Evolutionary conservation across 1,140 invertebrate species (phyloP), one percentile per base, ranked within the genome.

Genomic region (Polyergus mexicanus): DNA sequence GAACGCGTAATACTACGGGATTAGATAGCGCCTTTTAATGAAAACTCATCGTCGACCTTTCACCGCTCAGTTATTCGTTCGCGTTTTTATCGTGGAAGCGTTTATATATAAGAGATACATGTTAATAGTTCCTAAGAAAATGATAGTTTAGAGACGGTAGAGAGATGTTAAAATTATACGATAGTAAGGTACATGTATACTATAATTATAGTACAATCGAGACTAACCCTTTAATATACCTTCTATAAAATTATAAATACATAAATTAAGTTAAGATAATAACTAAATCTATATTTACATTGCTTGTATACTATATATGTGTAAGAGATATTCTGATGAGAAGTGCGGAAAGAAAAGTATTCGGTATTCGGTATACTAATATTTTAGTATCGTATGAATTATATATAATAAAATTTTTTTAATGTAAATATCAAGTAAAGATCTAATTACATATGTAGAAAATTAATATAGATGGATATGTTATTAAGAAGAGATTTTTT

Each of bases 1-100:
- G 58, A 77, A 28, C 75, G 41, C 38, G 13, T 32, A 78, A 78
- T 78, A 5, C 44, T 22, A 44, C 63, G 44, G n/a, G 76, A 78
- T 78, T 66, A 78, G n/a, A 66, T 78, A 32, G 16, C 44, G 62
- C 19, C 22, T 78, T 25, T 54, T 78, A 78, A 78, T 38, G 44
- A 68, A 68, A 41, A 44, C 66, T 51, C 47, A 16, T 38, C 13
- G 41, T 78, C 28, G 63, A 78, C 32, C 44, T 78, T 68, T 66
- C n/a, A 38, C 13, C 44, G 28, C 25, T 65, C 25, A 41, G 10
- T 41, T 44, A 63, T 60, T 35, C n/a, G 28, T 35, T 62, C 19
- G 58, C 41, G 44, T 11, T 68, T 68, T 44, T 22, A 68, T 68
- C 68, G 13, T 47, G 62, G n/a, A n/a, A 51, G n/a, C 35, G 16